These are phyloP conservation scores for Solenopsis fugax DNA, from an alignment of 1,140 invertebrate genomes.

Conservation along the genomic window DNA sequence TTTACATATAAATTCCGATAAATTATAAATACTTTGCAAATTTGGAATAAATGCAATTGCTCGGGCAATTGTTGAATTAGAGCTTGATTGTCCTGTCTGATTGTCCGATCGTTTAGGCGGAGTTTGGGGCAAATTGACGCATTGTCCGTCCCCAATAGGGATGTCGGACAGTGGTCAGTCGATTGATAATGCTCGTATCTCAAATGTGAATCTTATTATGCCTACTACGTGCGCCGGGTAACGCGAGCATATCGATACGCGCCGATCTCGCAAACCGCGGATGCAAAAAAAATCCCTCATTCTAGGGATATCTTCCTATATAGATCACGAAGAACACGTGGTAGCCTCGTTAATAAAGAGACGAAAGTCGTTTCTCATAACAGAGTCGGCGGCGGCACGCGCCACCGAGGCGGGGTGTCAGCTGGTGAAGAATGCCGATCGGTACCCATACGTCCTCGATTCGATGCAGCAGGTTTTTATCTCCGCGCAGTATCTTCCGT, in stretches of 20 bases:
- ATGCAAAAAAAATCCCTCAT: constrained; percentile 13
- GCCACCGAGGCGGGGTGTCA: constrained; percentile 71
- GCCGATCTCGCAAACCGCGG: neutral
- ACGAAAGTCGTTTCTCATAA: constrained; percentile 58
- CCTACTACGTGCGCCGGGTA: neutral
- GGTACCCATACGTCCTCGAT: constrained; percentile 70
- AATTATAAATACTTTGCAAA: neutral
- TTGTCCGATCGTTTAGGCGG: constrained; percentile 69
- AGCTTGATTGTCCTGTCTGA: constrained; percentile 22
- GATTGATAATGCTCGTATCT: constrained; percentile 20
- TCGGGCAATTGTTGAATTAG: constrained; percentile 48
- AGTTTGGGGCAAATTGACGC: constrained; percentile 43
- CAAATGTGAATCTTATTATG: constrained; percentile 20
- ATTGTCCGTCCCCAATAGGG: neutral
- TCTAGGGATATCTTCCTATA: constrained; percentile 37
- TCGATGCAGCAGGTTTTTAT: constrained; percentile 75
- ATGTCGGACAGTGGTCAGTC: constrained; percentile 51
- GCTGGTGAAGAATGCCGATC: constrained; percentile 75
- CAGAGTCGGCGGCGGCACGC: constrained; percentile 68
- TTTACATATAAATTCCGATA: neutral
- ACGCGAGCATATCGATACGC: neutral
- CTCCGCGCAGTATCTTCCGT: constrained; percentile 65
- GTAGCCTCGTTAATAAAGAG: constrained; percentile 67
- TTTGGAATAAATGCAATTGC: neutral
- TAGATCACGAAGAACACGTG: constrained; percentile 60